phyloP scores from a whole-genome alignment of 2,797 vertebrate species.

The Darevskia mixta region DNA sequence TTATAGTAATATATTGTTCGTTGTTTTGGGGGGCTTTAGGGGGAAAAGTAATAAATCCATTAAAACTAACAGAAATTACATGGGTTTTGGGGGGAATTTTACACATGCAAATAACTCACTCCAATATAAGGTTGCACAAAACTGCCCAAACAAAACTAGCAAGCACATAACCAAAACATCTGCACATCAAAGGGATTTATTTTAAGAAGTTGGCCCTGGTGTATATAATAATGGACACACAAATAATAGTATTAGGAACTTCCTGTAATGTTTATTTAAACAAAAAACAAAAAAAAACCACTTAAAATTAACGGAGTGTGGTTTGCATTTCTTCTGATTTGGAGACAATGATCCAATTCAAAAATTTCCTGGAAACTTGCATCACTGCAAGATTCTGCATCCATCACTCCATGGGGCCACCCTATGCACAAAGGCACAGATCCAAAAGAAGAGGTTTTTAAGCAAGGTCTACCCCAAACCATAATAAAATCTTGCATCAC shows the following conservation, averaged over 20 bases:
- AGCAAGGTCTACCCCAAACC: background rate
- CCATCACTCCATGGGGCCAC: background rate
- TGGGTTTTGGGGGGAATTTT: background rate
- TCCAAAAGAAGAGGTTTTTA: background rate
- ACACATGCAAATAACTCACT: background rate
- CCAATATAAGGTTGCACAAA: background rate
- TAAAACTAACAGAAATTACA: background rate
- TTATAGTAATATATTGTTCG: too few species aligned
- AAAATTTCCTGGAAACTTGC: background rate
- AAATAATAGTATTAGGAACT: background rate
- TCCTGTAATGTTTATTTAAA: background rate
- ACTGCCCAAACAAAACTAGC: background rate
- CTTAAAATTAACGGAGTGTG: background rate
- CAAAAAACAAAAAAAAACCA: background rate
- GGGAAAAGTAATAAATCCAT: too few species aligned
- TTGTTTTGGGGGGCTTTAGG: too few species aligned
- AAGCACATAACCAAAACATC: background rate
- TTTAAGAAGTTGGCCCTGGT: background rate
- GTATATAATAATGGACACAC: background rate
- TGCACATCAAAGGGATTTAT: background rate
- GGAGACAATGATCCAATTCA: background rate
- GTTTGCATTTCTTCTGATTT: background rate
- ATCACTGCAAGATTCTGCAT: background rate
- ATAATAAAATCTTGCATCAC: background rate
- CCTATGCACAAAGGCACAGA: background rate